Evolutionary conservation across 2,797 vertebrate genomes (phyloP), one percentile per base, ranked within the genome.

Genomic region (Tinamus major): DNA sequence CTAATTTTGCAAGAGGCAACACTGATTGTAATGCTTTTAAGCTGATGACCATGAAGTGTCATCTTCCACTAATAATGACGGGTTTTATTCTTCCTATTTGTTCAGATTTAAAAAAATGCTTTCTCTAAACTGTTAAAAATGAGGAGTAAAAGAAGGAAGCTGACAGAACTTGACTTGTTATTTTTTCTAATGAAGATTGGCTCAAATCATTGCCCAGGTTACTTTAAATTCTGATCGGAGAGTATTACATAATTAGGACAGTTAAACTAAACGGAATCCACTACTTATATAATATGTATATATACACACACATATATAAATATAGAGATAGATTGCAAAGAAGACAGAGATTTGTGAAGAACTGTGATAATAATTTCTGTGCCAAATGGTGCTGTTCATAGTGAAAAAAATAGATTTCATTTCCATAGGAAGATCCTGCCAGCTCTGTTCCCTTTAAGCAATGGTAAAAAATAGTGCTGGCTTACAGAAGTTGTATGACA

Each of bases 21-120:
- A 56, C 77, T 97, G 92, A 97, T 97, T 97, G 82, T 95, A 94
- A 95, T 90, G 91, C 94, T 97, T 97, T 96, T 96, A 95, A 97
- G 79, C 41, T 85, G 84, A 97, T 97, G 93, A 91, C 74, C 5
- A 1, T 95, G 79, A 96, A 96, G 95, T 96, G 82, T 70, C 70
- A 93, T 97, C 97, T 96, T 95, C 92, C 96, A 59, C 67, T 87
- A 94, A 53, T 96, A 95, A 90, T 72, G 63, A 67, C 55, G 72
- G 41, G 91, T 72, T 93, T 96, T 96, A 90, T 80, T 95, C 70
- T 80, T 95, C 46, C 78, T 46, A 75, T 67, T 94, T 91, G 72
- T 85, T 91, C 41, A 82, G 67, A 55, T 82, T 94, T 95, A 88
- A 70, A 91, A 59, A 96, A 92, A 62, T 84, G 63, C n/a, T 94